Evolutionary conservation across 1,140 invertebrate species (phyloP).

Genomic region (Heliconius congener): DNA sequence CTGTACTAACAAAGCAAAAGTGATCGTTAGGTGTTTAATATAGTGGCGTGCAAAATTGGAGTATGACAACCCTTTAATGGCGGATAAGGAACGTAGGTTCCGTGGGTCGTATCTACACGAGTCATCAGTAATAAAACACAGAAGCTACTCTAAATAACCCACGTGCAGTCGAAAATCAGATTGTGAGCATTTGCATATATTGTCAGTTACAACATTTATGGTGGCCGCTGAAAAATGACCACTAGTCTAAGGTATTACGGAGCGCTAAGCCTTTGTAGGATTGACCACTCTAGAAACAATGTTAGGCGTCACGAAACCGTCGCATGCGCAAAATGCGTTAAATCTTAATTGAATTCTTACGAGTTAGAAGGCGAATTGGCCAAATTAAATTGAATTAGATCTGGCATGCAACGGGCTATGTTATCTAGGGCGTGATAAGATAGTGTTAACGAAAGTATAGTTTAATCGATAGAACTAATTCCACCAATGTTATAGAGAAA

Average conservation of each 20-base stretch:
- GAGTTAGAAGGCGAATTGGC: conserved; percentile 62
- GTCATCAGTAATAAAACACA: conserved; percentile 74
- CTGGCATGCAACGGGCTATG: conserved; percentile 64
- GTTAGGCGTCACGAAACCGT: conserved; percentile 49
- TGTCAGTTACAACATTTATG: conserved; percentile 51
- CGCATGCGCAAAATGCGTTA: conserved; percentile 61
- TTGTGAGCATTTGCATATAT: conserved; percentile 69
- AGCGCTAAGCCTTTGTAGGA: conserved; percentile 10
- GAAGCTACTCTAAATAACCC: conserved; percentile 62
- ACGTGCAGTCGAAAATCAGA: conserved; percentile 63
- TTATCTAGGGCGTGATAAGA: conserved; percentile 44
- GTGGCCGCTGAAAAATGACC: conserved; percentile 33
- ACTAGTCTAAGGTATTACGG: conserved; percentile 28
- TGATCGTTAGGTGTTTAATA: conserved; percentile 31
- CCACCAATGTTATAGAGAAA: background rate
- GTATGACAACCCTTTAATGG: conserved; percentile 54
- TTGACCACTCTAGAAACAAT: conserved; percentile 34
- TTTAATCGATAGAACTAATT: conserved; percentile 18
- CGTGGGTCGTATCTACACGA: conserved; percentile 69
- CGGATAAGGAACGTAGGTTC: conserved; percentile 50
- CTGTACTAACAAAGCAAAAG: conserved; percentile 15
- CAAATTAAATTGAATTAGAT: conserved; percentile 73
- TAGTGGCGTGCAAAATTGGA: conserved; percentile 47
- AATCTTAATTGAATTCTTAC: conserved; percentile 78
- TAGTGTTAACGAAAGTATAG: conserved; percentile 27